Base-by-base conservation (phyloP, 2,888 invertebrate genomes). In the Cremastinae sp. region DNA sequence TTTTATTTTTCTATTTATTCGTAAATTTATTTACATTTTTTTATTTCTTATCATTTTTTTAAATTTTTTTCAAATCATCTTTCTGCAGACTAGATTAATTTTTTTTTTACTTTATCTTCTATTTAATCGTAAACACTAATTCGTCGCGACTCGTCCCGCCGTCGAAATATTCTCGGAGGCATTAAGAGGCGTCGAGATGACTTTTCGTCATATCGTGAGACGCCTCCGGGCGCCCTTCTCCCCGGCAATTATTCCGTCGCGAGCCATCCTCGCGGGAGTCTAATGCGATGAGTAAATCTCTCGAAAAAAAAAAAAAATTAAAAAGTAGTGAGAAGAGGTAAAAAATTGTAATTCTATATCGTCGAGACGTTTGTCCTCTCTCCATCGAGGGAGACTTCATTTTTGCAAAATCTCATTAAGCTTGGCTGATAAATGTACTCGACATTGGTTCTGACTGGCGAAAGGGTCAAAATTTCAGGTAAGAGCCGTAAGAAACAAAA, bases 161-260 rank as follows among this genome's bases (percentile, higher is more conserved):
- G 58, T 59, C 39, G 61, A 16, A 51, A 59, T 58, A 73, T 76
- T 84, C 81, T 81, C 72, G 69, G 62, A 70, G 81, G 45, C 43
- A 81, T 85, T 87, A 85, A 87, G 83, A 86, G 87, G 84, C 83
- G 86, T 86, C 86, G 84, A 76, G 83, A 81, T 80, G 86, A 86
- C 86, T 87, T 85, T 83, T 84, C 83, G 83, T 85, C 83, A 81
- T 83, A 84, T 85, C 82, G 82, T 84, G 83, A 80, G 81, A 78
- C 79, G 49, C 14, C 41, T 51, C 59, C 74, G 80, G 28, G 28
- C 2, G 2, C 5, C 2, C 28, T 28, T 28, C 28, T 28, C 28
- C 58, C 39, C 55, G 56, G 72, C 66, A 69, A 77, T 73, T 65
- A 62, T 70, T 64, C 53, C 51, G 51, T 47, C 78, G 72, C 20